Conservation (phyloP, 2,888 invertebrate genomes). For the Mantis religiosa region DNA sequence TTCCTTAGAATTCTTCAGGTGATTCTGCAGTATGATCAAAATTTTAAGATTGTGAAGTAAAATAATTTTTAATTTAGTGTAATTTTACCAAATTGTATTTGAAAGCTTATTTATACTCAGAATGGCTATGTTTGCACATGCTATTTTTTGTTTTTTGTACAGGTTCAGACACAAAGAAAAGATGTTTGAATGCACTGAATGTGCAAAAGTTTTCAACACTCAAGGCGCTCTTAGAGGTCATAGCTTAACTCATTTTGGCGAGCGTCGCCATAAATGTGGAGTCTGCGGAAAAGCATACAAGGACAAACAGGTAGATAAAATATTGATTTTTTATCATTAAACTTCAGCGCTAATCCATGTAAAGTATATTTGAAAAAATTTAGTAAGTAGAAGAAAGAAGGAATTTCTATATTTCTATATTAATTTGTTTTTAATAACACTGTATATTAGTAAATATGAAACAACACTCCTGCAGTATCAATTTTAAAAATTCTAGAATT, state of each 20-base stretch:
- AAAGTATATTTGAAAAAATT: background rate
- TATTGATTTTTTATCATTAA: background rate
- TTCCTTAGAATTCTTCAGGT: no score
- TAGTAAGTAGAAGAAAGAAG: background rate
- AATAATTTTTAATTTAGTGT: no score
- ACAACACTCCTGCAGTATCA: no score
- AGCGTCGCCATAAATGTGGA: constrained; percentile 49
- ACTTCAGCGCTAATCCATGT: background rate
- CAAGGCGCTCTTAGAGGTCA: constrained; percentile 45
- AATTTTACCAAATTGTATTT: no score
- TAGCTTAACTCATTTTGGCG: constrained; percentile 51
- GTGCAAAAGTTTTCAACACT: constrained; percentile 31
- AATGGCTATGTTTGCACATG: no score
- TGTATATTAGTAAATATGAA: no score
- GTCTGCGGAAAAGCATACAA: constrained; percentile 51
- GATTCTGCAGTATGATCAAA: no score
- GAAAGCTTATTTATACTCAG: no score
- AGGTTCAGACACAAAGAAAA: background rate
- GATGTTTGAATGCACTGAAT: constrained; percentile 26
- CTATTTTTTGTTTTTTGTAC: background rate
- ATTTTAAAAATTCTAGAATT: no score
- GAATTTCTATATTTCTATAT: no score
- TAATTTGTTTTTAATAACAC: no score
- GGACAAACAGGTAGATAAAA: constrained; percentile 40
- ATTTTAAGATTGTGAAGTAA: no score